phyloP scores from a whole-genome alignment of 2,797 vertebrate species.

The Myotis pilosus region DNA sequence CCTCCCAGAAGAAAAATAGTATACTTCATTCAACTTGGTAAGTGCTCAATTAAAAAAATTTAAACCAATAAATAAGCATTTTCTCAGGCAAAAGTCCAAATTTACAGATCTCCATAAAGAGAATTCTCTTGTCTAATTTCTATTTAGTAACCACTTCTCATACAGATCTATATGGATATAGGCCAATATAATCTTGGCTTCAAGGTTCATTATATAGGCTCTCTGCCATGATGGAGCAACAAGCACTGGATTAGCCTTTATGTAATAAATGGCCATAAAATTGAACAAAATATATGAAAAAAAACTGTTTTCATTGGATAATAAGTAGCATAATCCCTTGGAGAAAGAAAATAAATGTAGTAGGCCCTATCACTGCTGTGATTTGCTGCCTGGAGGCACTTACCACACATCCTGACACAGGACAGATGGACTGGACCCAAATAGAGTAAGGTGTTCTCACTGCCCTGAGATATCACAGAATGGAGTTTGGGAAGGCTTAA shows the following conservation, averaged over 20 bases:
- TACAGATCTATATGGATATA: not conserved
- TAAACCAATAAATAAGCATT: slow-evolving; percentile 26
- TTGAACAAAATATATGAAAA: not conserved
- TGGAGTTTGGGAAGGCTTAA: not conserved
- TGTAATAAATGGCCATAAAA: not conserved
- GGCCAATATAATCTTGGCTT: not conserved
- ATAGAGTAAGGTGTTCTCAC: not conserved
- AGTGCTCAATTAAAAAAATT: not conserved
- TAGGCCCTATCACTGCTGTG: not conserved
- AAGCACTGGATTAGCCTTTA: not conserved
- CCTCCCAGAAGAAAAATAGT: not conserved
- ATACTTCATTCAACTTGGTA: slow-evolving; percentile 24
- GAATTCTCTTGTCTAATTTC: not conserved
- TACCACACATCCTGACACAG: not conserved
- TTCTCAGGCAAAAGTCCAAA: slow-evolving; percentile 32
- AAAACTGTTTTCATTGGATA: not conserved
- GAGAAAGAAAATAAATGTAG: not conserved
- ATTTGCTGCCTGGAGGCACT: not conserved
- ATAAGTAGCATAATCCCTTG: not conserved
- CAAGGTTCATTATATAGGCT: not conserved
- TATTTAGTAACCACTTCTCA: not conserved
- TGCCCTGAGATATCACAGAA: not conserved
- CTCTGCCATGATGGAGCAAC: not conserved
- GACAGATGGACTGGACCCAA: not conserved
- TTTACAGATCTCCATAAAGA: not conserved